phyloP scores from a whole-genome alignment of 2,888 invertebrate genomes.

The Pseudeuparius sepicola region DNA sequence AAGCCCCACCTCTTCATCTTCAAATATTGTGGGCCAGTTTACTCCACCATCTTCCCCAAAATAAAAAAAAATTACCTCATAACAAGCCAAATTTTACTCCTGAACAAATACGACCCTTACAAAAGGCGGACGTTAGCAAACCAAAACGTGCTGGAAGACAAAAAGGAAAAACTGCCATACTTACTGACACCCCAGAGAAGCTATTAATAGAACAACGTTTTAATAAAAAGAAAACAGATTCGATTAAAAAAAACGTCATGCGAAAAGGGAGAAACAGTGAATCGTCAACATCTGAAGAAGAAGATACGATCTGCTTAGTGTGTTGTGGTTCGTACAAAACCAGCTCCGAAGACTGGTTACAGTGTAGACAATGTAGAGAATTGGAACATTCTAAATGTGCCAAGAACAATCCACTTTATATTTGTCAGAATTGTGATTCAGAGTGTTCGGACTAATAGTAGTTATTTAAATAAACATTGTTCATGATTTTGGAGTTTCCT shows the following conservation, averaged over 20 bases:
- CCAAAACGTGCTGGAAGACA: slow-evolving; percentile 1
- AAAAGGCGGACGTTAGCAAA: slow-evolving; percentile 4
- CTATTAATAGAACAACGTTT: slow-evolving; percentile 2
- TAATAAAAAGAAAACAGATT: slow-evolving; percentile 6
- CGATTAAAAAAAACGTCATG: slow-evolving; percentile 5
- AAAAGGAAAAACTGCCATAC: slow-evolving; percentile 5
- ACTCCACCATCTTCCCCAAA: too few relatives aligned
- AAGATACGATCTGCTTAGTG: slow-evolving; percentile 11
- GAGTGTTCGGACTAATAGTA: too few relatives aligned
- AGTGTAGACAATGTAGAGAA: slow-evolving; percentile 14
- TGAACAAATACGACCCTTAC: slow-evolving; percentile 6
- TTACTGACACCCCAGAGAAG: slow-evolving; percentile 1
- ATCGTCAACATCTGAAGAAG: slow-evolving; percentile 9
- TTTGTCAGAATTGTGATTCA: too few relatives aligned
- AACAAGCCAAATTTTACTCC: too few relatives aligned
- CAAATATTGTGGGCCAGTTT: too few relatives aligned
- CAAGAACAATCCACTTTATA: slow-evolving; percentile 14
- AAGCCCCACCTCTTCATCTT: too few relatives aligned
- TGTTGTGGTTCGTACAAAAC: slow-evolving; percentile 11
- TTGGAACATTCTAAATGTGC: slow-evolving; percentile 15
- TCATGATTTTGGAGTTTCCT: too few relatives aligned
- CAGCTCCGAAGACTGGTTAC: slow-evolving; percentile 12
- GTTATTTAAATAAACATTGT: too few relatives aligned
- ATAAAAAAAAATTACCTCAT: too few relatives aligned
- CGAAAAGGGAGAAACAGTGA: slow-evolving; percentile 10